Evolutionary conservation across 1,140 invertebrate species (phyloP).

Genomic region (Calycopis cecrops): DNA sequence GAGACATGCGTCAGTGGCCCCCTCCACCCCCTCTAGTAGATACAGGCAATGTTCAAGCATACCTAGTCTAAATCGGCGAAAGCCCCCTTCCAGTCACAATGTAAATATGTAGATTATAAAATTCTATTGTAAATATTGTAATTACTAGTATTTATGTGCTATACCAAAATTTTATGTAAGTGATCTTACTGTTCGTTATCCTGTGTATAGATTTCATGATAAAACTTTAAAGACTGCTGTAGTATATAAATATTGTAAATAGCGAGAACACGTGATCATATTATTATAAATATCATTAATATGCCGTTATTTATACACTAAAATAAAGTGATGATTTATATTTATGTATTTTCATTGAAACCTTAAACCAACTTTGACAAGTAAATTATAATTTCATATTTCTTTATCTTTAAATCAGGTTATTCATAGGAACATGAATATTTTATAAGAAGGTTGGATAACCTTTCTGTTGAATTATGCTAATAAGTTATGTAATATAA

Average conservation of each 20-base stretch:
- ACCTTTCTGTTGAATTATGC: not conserved
- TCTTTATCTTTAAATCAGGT: no score
- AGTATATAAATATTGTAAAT: conserved; percentile 72
- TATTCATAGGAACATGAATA: not conserved
- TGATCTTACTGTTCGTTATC: conserved; percentile 70
- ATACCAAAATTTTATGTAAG: conserved; percentile 71
- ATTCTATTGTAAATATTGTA: conserved; percentile 68
- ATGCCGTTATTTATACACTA: conserved; percentile 71
- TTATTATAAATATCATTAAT: conserved; percentile 64
- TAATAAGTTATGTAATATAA: not conserved
- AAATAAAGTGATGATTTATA: conserved; percentile 67
- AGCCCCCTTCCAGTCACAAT: conserved; percentile 67
- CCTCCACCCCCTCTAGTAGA: conserved; percentile 62
- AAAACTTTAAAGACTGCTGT: conserved; percentile 74
- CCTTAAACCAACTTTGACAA: not conserved
- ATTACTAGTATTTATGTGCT: conserved; percentile 68
- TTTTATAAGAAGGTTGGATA: not conserved
- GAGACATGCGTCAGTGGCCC: conserved; percentile 64
- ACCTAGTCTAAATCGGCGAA: conserved; percentile 65
- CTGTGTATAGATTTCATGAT: conserved; percentile 68
- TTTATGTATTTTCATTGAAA: conserved; percentile 42
- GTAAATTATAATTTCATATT: no score
- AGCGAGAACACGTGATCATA: conserved; percentile 70
- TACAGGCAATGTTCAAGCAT: conserved; percentile 66
- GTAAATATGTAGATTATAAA: conserved; percentile 54